A percentile compares a stretch with the other conserved stretches of the same genome.
Conservation (phyloP, 2,888 invertebrate species). For the Noctua janthina region DNA sequence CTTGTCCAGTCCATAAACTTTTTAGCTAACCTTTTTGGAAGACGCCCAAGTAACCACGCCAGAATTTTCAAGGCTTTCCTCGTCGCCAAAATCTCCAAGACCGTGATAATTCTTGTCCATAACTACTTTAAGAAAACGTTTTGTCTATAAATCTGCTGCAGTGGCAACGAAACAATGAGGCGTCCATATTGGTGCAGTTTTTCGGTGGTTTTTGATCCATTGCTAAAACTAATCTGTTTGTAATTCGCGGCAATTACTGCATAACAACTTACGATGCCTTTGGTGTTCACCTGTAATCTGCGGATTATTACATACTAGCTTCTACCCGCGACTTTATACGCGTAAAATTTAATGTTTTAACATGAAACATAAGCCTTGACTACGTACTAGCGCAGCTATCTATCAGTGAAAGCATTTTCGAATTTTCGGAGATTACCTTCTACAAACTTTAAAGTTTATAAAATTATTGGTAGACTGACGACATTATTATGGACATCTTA, state of each 20-base stretch:
- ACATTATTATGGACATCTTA: background rate
- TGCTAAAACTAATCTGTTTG: background rate
- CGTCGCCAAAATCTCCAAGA: constrained; percentile 18
- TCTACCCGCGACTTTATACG: background rate
- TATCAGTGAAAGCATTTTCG: background rate
- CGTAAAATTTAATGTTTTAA: background rate
- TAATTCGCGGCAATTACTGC: background rate
- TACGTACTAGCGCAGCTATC: background rate
- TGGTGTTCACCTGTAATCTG: background rate
- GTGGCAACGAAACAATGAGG: background rate
- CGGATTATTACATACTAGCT: background rate
- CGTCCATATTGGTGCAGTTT: background rate
- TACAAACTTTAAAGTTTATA: background rate
- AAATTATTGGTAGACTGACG: background rate
- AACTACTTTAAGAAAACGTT: constrained; percentile 20
- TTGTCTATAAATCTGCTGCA: background rate
- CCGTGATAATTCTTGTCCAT: constrained; percentile 25
- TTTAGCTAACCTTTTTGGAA: constrained; percentile 52
- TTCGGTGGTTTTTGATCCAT: background rate
- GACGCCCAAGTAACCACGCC: constrained; percentile 39
- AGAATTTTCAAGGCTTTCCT: constrained; percentile 45
- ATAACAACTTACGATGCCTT: background rate
- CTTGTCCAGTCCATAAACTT: constrained; percentile 52
- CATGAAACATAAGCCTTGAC: background rate
- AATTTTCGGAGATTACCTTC: background rate